These are phyloP conservation scores for Ooceraea biroi DNA, from an alignment of 1,140 invertebrate genomes.

Conservation along the genomic window DNA sequence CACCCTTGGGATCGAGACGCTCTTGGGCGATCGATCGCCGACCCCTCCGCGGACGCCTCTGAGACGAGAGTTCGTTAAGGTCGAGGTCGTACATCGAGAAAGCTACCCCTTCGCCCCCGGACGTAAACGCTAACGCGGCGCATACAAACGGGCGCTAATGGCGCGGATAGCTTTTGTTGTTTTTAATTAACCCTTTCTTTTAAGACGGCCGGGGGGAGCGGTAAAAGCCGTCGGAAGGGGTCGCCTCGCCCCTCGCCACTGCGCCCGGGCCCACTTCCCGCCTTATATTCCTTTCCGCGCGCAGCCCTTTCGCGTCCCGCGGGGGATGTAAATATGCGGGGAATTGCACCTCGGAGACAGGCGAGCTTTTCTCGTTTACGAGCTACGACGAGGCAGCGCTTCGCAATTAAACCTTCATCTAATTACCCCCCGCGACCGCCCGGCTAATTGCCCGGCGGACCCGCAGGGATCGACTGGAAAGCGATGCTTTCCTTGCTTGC, in stretches of 20 bases:
- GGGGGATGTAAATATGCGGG: constrained; percentile 85
- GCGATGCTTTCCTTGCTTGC: constrained; percentile 41
- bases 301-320: constrained; percentile 72
- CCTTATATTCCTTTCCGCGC: constrained; percentile 54
- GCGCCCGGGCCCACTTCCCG: constrained; percentile 40
- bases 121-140: constrained; percentile 83
- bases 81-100: constrained; percentile 66
- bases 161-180: constrained; percentile 86
- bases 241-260: constrained; percentile 43
- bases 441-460: constrained; percentile 72
- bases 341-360: constrained; percentile 85
- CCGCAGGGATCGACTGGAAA: constrained; percentile 72
- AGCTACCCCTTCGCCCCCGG: constrained; percentile 56
- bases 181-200: constrained; percentile 87
- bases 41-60: constrained; percentile 28
- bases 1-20: background rate
- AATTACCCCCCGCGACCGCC: constrained; percentile 81
- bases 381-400: constrained; percentile 69
- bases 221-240: constrained; percentile 75
- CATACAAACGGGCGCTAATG: constrained; percentile 87
- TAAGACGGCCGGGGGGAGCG: constrained; percentile 82
- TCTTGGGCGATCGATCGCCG: constrained; percentile 7
- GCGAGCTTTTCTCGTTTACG: constrained; percentile 78
- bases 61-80: constrained; percentile 77
- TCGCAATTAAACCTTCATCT: constrained; percentile 84